Evolutionary conservation across 2,113 vertebrate genomes (phyloP).

Genomic region (Siniperca chuatsi): DNA sequence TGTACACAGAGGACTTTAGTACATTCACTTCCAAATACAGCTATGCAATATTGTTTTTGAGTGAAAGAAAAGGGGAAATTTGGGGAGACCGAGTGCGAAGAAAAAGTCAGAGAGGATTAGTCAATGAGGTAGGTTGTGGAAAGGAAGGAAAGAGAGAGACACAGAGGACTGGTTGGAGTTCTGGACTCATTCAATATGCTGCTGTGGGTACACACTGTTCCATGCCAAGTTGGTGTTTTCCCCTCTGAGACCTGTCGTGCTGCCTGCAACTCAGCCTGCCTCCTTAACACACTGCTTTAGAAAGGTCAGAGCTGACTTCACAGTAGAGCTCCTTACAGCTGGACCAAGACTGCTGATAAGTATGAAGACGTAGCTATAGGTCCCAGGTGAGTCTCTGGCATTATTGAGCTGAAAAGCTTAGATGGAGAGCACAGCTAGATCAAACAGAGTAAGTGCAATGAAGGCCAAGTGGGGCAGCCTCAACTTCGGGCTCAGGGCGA

Average conservation of each 20-base stretch:
- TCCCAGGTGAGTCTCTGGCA: constrained; percentile 43
- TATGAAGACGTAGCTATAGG: constrained; percentile 21
- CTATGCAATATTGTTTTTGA: constrained; percentile 14
- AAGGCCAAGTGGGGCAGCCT: constrained; percentile 13
- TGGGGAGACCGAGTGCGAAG: background rate
- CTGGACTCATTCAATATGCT: constrained; percentile 58
- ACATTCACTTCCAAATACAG: constrained; percentile 26
- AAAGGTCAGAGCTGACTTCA: constrained; percentile 71
- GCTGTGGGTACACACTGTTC: constrained; percentile 48
- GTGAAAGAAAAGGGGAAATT: constrained; percentile 3
- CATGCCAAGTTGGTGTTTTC: constrained; percentile 63
- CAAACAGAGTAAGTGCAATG: constrained; percentile 21
- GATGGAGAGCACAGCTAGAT: constrained; percentile 36
- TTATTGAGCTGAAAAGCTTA: constrained; percentile 39
- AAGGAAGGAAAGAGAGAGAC: constrained; percentile 4
- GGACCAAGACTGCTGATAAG: constrained; percentile 42
- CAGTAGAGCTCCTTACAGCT: constrained; percentile 13
- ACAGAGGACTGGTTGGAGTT: constrained; percentile 23
- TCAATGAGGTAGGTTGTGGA: background rate
- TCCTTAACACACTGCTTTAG: constrained; percentile 59
- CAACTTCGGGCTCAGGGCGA: background rate
- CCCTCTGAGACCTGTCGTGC: constrained; percentile 48
- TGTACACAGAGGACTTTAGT: constrained; percentile 29
- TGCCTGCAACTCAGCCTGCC: constrained; percentile 53
- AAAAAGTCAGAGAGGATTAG: constrained; percentile 23